A percentile compares a stretch with the other conserved stretches of the same genome.
These are phyloP conservation scores for Tadarida brasiliensis DNA, from an alignment of 2,797 vertebrate genomes.

Conservation along the genomic window DNA sequence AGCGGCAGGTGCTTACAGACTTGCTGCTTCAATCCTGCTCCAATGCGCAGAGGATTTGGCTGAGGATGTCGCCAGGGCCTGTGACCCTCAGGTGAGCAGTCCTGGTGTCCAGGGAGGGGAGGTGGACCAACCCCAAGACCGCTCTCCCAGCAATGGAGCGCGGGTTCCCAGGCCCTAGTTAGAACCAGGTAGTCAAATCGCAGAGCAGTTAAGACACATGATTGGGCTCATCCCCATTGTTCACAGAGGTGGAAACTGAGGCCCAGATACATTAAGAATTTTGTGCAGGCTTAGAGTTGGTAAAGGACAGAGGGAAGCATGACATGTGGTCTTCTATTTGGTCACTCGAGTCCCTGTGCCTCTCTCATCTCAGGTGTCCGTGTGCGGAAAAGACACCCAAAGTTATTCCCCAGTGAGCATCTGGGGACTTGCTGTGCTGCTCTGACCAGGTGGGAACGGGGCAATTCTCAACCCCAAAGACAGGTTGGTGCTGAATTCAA, in stretches of 20 bases:
- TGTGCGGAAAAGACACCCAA: background rate
- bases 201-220: background rate
- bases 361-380: background rate
- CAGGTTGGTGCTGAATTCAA: fast-evolving
- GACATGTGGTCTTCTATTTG: background rate
- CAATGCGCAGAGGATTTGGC: background rate
- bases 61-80: background rate
- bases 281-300: background rate
- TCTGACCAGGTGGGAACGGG: background rate
- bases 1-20: background rate
- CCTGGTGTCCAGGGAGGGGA: background rate
- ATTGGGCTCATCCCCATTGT: fast-evolving
- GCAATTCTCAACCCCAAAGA: background rate
- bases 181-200: background rate
- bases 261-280: background rate
- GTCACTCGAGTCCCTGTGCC: background rate
- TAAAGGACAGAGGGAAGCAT: background rate
- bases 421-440: too few relatives aligned
- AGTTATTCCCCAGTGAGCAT: background rate
- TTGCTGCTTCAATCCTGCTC: background rate
- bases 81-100: background rate
- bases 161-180: background rate
- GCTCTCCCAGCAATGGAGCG: background rate
- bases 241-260: background rate
- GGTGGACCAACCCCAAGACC: background rate